Evolutionary conservation across 2,113 vertebrate genomes (phyloP).

Genomic region (Dryoscopus gambensis): DNA sequence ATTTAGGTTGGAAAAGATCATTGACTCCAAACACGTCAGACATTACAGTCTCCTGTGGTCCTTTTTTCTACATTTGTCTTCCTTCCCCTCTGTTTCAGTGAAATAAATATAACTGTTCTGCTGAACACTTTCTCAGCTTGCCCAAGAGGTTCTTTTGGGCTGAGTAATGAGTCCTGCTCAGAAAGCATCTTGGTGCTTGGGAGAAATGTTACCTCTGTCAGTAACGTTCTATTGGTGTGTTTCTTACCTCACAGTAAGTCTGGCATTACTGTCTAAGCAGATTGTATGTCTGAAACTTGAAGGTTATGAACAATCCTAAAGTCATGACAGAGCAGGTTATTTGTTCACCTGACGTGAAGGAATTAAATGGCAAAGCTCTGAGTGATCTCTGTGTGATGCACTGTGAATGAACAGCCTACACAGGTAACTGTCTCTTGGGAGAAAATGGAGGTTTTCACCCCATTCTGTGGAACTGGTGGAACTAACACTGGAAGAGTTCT

Average conservation of each 20-base stretch:
- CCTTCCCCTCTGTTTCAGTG: background rate
- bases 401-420: background rate
- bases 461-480: background rate
- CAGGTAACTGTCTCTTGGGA: background rate
- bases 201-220: background rate
- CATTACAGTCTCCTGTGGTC: background rate
- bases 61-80: background rate
- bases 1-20: background rate
- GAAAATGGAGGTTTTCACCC: background rate
- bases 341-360: background rate
- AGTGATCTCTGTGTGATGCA: background rate
- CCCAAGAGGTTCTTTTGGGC: background rate
- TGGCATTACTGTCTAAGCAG: background rate
- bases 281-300: background rate
- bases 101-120: background rate
- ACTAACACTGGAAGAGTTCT: background rate
- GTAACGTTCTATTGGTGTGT: background rate
- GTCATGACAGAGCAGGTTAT: background rate
- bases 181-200: background rate
- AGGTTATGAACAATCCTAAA: background rate
- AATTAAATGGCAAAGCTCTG: background rate
- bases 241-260: background rate
- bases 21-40: fast-evolving
- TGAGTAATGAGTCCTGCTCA: background rate
- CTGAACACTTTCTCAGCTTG: background rate